phyloP scores from a whole-genome alignment of 64 coral and sea anemone genomes.

The Astreopora myriophthalma region DNA sequence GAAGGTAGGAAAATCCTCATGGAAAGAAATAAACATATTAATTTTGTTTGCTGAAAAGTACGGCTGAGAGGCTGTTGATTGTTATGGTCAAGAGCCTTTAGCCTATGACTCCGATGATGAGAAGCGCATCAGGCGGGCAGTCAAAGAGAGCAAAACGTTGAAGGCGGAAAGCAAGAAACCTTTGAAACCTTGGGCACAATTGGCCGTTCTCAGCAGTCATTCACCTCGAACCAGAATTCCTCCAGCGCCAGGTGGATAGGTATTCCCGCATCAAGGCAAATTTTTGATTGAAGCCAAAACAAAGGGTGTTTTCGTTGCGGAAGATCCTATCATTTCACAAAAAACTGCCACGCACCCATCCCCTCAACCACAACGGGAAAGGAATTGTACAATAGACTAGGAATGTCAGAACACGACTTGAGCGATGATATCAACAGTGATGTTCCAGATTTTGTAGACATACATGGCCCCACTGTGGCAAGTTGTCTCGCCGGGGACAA shows the following conservation, averaged over 20 bases:
- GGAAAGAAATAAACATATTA: slow-evolving; percentile 30
- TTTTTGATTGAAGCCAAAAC: background rate
- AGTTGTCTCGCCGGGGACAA: background rate
- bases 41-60: slow-evolving; percentile 44
- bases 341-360: background rate
- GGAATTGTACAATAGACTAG: background rate
- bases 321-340: background rate
- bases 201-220: background rate
- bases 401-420: background rate
- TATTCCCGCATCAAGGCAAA: background rate
- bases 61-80: slow-evolving; percentile 37
- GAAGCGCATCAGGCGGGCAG: background rate
- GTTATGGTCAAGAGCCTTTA: background rate
- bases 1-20: slow-evolving; percentile 8
- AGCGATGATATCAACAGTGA: background rate
- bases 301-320: background rate
- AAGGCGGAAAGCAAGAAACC: background rate
- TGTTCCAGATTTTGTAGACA: background rate
- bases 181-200: background rate
- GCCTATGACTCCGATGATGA: slow-evolving; percentile 2
- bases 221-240: background rate
- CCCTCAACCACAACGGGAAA: background rate
- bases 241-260: background rate
- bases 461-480: background rate
- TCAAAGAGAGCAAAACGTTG: slow-evolving; percentile 24